Percentiles rank a stretch among this genome's conserved stretches.
Conservation (phyloP, 1,140 invertebrate genomes). For the Dinoponera quadriceps region DNA sequence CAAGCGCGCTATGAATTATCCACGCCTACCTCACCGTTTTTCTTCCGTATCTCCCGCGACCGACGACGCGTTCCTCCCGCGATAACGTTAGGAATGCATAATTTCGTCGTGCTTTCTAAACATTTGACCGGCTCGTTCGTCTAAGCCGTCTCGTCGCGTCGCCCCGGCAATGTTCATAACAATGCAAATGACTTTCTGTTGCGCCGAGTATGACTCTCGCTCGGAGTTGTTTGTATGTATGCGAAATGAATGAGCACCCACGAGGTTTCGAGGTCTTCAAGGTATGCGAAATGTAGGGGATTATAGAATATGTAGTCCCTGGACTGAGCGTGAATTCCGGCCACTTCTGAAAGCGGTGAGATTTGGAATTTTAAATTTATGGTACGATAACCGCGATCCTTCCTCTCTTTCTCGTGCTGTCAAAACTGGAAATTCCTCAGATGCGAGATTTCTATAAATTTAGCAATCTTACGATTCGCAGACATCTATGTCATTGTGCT, state of each 20-base stretch:
- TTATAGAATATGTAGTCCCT: not conserved
- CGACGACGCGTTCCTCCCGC: slow-evolving; percentile 6
- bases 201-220: not conserved
- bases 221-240: not conserved
- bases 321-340: not conserved
- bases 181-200: slow-evolving; percentile 45
- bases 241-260: not conserved
- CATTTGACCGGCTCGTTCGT: slow-evolving; percentile 42
- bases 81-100: slow-evolving; percentile 43
- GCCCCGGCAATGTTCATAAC: slow-evolving; percentile 33
- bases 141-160: slow-evolving; percentile 15
- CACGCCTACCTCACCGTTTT: not conserved
- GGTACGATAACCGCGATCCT: too few relatives aligned
- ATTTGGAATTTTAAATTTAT: not conserved
- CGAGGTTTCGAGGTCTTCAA: slow-evolving; percentile 18
- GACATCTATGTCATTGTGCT: too few relatives aligned
- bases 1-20: slow-evolving; percentile 46
- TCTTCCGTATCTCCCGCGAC: not conserved
- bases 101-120: slow-evolving; percentile 40
- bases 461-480: too few relatives aligned
- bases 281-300: not conserved
- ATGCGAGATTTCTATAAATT: too few relatives aligned
- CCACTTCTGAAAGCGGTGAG: not conserved
- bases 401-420: too few relatives aligned
- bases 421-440: too few relatives aligned